A percentile compares a stretch with the other conserved stretches of the same genome.
phyloP scores from a whole-genome alignment of 2,888 invertebrate species.

The Drosophila cognata region DNA sequence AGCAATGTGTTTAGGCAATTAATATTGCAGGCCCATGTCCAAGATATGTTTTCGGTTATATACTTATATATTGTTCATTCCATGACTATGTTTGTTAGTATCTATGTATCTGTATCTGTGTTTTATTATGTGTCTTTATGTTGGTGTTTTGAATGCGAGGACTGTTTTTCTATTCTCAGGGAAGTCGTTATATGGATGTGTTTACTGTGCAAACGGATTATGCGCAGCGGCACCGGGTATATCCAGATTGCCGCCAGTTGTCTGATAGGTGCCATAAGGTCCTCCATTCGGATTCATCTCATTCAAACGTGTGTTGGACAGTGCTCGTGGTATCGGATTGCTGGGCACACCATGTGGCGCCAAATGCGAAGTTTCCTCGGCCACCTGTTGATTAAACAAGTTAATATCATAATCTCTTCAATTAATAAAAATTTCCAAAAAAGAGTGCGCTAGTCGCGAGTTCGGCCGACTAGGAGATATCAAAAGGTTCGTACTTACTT shows the following conservation, averaged over 20 bases:
- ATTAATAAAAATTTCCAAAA: neutral
- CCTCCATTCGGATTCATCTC: constrained; percentile 90
- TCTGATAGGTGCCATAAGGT: constrained; percentile 89
- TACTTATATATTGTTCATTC: constrained; percentile 37
- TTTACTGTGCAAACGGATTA: constrained; percentile 86
- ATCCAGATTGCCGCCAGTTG: constrained; percentile 88
- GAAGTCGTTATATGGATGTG: constrained; percentile 12
- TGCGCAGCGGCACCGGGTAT: constrained; percentile 87
- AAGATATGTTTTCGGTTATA: constrained; percentile 80
- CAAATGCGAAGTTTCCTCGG: constrained; percentile 91
- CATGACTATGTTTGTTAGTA: constrained; percentile 28
- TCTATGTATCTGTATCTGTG: constrained; percentile 11
- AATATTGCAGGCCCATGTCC: constrained; percentile 78
- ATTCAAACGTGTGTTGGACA: constrained; percentile 92
- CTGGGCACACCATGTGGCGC: constrained; percentile 98
- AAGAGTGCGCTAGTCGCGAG: constrained; percentile 3
- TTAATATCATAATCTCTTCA: neutral
- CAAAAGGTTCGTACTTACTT: neutral
- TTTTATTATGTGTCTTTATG: constrained; percentile 7
- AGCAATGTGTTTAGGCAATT: constrained; percentile 69
- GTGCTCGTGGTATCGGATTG: constrained; percentile 94
- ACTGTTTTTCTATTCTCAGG: constrained; percentile 24
- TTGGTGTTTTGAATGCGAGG: constrained; percentile 37
- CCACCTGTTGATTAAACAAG: constrained; percentile 78
- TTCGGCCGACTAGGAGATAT: neutral